Evolutionary conservation across 2,888 invertebrate genomes (phyloP).

Genomic region (Morpho achilles): DNA sequence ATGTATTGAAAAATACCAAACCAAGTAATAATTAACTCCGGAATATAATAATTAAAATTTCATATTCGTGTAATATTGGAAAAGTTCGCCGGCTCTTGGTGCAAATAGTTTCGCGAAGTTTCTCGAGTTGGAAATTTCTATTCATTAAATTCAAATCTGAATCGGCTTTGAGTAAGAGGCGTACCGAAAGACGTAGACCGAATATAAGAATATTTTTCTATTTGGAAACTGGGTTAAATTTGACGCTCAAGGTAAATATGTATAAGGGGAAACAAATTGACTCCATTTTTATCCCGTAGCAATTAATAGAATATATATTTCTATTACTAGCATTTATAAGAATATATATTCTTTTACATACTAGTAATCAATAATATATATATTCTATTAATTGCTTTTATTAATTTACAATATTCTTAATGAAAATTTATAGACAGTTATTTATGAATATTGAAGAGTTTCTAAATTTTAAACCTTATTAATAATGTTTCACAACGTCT

Average conservation of each 20-base stretch:
- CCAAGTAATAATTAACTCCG: conserved; percentile 19
- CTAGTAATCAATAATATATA: too few species aligned
- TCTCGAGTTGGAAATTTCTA: conserved; percentile 25
- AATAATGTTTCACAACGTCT: too few species aligned
- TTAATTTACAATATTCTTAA: too few species aligned
- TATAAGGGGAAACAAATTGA: too few species aligned
- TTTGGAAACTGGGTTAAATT: conserved; percentile 4
- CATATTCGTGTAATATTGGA: conserved; percentile 28
- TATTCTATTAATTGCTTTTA: too few species aligned
- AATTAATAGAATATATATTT: too few species aligned
- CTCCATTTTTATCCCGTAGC: neutral
- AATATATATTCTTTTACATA: too few species aligned
- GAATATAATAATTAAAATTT: conserved; percentile 25
- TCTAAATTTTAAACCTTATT: too few species aligned
- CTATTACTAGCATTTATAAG: too few species aligned
- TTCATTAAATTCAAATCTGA: conserved; percentile 27
- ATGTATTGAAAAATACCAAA: conserved; percentile 11
- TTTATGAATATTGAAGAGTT: too few species aligned
- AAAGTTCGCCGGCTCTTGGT: conserved; percentile 23
- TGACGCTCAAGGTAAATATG: neutral
- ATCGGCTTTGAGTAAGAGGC: conserved; percentile 24
- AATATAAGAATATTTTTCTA: conserved; percentile 12
- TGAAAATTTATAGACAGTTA: too few species aligned
- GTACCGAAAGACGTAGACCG: conserved; percentile 10
- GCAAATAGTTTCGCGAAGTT: conserved; percentile 25